Evolutionary conservation across 2,113 vertebrate genomes (phyloP).

Genomic region (Nibea albiflora): DNA sequence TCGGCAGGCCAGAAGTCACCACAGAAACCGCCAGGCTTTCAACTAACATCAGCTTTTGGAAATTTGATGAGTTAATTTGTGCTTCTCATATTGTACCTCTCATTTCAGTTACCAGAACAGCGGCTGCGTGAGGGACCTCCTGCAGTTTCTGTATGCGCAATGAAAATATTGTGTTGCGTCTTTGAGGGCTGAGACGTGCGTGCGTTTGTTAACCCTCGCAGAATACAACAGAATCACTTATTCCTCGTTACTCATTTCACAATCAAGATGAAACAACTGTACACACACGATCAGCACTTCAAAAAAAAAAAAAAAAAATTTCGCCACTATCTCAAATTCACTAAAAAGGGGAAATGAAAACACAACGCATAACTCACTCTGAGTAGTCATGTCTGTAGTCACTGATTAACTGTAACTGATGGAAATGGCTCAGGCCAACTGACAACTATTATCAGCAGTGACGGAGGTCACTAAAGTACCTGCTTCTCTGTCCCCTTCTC

Average conservation of each 20-base stretch:
- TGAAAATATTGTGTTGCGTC: conserved; percentile 43
- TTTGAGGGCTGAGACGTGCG: not conserved
- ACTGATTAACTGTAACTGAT: conserved; percentile 70
- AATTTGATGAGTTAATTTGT: conserved; percentile 77
- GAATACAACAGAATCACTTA: conserved; percentile 45
- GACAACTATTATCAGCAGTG: conserved; percentile 19
- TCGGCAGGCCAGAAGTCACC: conserved; percentile 72
- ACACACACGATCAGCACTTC: conserved; percentile 34
- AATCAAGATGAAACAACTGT: conserved; percentile 58
- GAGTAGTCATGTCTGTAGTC: conserved; percentile 64
- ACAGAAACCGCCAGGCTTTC: conserved; percentile 81
- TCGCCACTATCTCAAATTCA: conserved; percentile 49
- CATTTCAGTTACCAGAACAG: conserved; percentile 79
- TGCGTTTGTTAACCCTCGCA: not conserved
- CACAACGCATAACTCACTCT: conserved; percentile 21
- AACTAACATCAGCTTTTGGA: conserved; percentile 74
- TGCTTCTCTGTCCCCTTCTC: conserved; percentile 46
- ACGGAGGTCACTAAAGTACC: conserved; percentile 57
- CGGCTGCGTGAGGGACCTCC: conserved; percentile 37
- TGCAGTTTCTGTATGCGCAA: conserved; percentile 66
- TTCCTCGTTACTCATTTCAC: conserved; percentile 64
- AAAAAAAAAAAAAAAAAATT: conserved; percentile 4
- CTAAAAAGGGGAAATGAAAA: conserved; percentile 75
- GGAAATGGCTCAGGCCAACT: conserved; percentile 56
- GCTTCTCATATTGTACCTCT: conserved; percentile 73